A percentile compares a stretch with the other conserved stretches of the same genome.
These are phyloP conservation scores for Hypotaenidia philippensis DNA, from an alignment of 2,797 vertebrate species.

Conservation along the genomic window DNA sequence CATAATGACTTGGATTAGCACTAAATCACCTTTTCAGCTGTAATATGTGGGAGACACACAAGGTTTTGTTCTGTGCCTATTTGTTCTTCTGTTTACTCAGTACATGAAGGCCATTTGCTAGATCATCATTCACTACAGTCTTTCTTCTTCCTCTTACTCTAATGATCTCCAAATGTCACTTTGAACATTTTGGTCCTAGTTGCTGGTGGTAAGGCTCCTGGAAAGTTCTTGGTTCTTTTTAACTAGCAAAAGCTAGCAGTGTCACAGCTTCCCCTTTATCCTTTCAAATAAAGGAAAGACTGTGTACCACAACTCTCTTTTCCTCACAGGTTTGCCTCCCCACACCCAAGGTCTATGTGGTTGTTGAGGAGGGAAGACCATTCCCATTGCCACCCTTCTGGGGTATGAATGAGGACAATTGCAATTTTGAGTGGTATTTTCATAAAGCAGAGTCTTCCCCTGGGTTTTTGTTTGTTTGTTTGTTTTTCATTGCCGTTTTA, in stretches of 20 bases:
- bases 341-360: not conserved
- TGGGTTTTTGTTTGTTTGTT: not conserved
- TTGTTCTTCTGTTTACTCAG: slow-evolving; percentile 43
- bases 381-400: not conserved
- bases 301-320: not conserved
- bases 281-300: not conserved
- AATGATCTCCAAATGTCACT: slow-evolving; percentile 32
- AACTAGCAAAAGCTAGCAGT: not conserved
- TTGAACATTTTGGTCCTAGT: not conserved
- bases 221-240: slow-evolving; percentile 19
- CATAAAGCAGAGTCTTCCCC: not conserved
- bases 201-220: not conserved
- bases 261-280: not conserved
- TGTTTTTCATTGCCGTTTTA: not conserved
- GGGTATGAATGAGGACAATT: not conserved
- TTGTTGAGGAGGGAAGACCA: not conserved
- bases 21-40: not conserved
- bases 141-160: not conserved
- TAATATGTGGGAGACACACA: not conserved
- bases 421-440: not conserved
- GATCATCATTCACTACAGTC: slow-evolving; percentile 9
- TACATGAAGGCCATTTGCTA: not conserved
- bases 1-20: slow-evolving; percentile 25
- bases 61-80: slow-evolving; percentile 22
- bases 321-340: not conserved